Evolutionary conservation across 2,888 invertebrate genomes (phyloP).

Genomic region (Ectobius pallidus): DNA sequence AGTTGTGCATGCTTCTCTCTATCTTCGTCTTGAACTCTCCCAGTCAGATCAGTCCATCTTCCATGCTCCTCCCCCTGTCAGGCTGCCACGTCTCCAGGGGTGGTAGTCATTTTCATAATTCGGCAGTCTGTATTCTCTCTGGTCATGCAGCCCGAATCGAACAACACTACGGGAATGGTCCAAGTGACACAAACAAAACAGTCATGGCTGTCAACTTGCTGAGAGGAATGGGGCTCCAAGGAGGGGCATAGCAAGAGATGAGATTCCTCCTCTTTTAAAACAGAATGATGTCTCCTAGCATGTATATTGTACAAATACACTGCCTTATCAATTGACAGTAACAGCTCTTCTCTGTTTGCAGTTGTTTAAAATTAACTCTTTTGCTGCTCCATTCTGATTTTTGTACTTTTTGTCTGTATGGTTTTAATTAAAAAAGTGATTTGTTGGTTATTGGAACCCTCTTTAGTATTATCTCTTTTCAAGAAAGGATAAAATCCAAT

Average conservation of each 20-base stretch:
- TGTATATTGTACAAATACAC: not conserved
- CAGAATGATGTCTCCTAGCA: constrained; percentile 1
- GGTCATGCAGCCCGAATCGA: constrained; percentile 47
- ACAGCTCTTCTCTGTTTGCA: too few relatives aligned
- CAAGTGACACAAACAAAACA: constrained; percentile 44
- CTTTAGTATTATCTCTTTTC: too few relatives aligned
- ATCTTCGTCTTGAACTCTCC: not conserved
- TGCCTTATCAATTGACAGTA: constrained; percentile 8
- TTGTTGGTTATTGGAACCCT: too few relatives aligned
- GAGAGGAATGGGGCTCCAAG: constrained; percentile 16
- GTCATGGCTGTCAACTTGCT: constrained; percentile 22
- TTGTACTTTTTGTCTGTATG: too few relatives aligned
- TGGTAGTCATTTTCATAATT: constrained; percentile 63
- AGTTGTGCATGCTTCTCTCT: not conserved
- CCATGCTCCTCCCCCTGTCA: constrained; percentile 18
- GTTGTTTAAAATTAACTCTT: too few relatives aligned
- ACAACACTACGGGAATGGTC: constrained; percentile 29
- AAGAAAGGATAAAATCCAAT: too few relatives aligned
- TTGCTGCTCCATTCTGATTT: too few relatives aligned
- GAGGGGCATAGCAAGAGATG: constrained; percentile 4
- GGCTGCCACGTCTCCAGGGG: constrained; percentile 22
- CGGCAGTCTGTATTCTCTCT: constrained; percentile 64
- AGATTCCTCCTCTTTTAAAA: not conserved
- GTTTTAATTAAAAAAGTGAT: too few relatives aligned
- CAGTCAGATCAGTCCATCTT: constrained; percentile 6